Evolutionary conservation across 2,888 invertebrate species (phyloP).

Genomic region (Papilio elwesi): DNA sequence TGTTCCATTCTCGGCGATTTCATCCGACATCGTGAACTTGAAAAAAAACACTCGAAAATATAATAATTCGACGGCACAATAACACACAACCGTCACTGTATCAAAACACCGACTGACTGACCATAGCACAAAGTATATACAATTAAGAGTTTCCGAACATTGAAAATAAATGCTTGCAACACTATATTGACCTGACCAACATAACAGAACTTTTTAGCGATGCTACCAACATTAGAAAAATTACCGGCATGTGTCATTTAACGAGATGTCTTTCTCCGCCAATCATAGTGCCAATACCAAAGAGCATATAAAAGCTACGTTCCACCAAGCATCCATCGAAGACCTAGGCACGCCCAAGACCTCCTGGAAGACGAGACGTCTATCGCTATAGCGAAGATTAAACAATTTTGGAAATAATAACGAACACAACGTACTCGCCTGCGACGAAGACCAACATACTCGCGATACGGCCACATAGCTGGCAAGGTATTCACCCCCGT

Average conservation of each 20-base stretch:
- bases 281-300: too few relatives aligned
- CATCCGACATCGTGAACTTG: conserved; percentile 88
- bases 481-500: too few relatives aligned
- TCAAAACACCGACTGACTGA: conserved; percentile 72
- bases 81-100: conserved; percentile 70
- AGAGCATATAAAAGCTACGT: too few relatives aligned
- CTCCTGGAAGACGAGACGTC: too few relatives aligned
- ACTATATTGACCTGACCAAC: background rate
- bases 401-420: too few relatives aligned
- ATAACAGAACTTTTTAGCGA: background rate
- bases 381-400: too few relatives aligned
- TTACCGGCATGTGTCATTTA: background rate
- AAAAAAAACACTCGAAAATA: conserved; percentile 65
- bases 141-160: background rate
- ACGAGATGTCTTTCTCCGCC: too few relatives aligned
- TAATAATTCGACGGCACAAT: conserved; percentile 58
- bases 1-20: conserved; percentile 91
- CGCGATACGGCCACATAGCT: too few relatives aligned
- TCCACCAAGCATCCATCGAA: too few relatives aligned
- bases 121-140: conserved; percentile 45
- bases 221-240: conserved; percentile 1
- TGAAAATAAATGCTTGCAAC: conserved; percentile 9
- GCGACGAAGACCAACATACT: too few relatives aligned
- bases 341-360: too few relatives aligned
- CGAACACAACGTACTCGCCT: too few relatives aligned